These are phyloP conservation scores for Tiliacea citrago DNA, from an alignment of 2,888 invertebrate species.

Conservation along the genomic window DNA sequence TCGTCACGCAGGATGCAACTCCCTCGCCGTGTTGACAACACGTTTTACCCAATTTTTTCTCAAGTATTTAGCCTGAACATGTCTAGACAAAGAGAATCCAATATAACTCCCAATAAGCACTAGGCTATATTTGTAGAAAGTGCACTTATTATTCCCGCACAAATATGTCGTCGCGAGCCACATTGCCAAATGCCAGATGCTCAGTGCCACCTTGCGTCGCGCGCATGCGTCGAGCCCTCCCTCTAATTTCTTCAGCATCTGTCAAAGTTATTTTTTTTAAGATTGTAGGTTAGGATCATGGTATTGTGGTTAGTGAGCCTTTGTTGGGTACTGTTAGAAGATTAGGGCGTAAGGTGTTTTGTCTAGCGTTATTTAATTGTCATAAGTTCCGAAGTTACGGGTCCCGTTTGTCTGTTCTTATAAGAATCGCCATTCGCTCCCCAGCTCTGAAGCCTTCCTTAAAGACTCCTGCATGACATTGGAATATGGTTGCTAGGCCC, in stretches of 20 bases:
- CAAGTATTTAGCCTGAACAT: neutral
- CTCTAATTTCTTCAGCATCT: constrained; percentile 64
- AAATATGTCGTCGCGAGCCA: constrained; percentile 58
- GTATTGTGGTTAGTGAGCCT: constrained; percentile 28
- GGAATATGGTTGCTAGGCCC: too few species aligned
- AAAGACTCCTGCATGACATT: too few species aligned
- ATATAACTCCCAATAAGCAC: constrained; percentile 19
- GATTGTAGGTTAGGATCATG: constrained; percentile 42
- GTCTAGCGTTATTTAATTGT: neutral
- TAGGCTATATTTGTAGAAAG: constrained; percentile 53
- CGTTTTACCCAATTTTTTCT: neutral
- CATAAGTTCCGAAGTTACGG: neutral
- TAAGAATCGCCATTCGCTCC: too few species aligned
- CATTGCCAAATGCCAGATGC: constrained; percentile 70
- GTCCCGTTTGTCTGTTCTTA: neutral
- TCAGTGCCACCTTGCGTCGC: constrained; percentile 66
- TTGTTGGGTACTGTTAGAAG: constrained; percentile 45
- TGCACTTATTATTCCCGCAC: constrained; percentile 39
- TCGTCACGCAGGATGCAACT: too few species aligned
- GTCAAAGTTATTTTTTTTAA: constrained; percentile 56
- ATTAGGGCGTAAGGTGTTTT: constrained; percentile 11
- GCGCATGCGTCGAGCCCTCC: constrained; percentile 49
- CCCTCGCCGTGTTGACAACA: neutral
- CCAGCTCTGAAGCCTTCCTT: too few species aligned
- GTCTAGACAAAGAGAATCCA: constrained; percentile 28